Conservation (phyloP, 2,888 invertebrate species). For the Timandra comae region DNA sequence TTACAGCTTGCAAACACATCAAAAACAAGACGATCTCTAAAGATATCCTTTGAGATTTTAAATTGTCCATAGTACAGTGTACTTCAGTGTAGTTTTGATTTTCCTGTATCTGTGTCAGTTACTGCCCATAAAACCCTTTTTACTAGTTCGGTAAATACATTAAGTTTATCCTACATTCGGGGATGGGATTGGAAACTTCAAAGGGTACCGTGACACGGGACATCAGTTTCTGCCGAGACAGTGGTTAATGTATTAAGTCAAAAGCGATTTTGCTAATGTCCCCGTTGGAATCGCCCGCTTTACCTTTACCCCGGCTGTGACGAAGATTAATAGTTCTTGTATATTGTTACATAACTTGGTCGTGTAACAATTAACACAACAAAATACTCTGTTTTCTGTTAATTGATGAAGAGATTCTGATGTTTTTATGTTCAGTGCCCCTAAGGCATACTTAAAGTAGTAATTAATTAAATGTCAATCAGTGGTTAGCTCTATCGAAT, state of each 20-base stretch:
- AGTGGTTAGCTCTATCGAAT: too few species aligned
- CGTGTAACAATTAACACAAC: conserved; percentile 30
- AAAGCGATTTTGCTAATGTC: conserved; percentile 53
- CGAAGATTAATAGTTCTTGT: conserved; percentile 51
- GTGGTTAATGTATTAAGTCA: conserved; percentile 52
- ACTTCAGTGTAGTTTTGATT: too few species aligned
- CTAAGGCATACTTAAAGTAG: too few species aligned
- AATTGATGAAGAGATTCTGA: conserved; percentile 7
- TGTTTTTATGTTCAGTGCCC: too few species aligned
- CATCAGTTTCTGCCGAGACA: conserved; percentile 27
- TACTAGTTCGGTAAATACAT: not conserved
- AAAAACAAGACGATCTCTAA: too few species aligned
- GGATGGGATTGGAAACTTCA: conserved; percentile 1
- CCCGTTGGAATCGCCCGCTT: conserved; percentile 38
- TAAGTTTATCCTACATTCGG: not conserved
- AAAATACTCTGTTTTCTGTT: conserved; percentile 12
- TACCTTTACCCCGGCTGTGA: conserved; percentile 45
- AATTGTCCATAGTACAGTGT: too few species aligned
- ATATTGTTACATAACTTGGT: conserved; percentile 38
- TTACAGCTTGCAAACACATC: too few species aligned
- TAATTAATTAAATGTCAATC: too few species aligned
- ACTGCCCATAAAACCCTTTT: not conserved
- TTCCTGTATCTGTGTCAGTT: too few species aligned
- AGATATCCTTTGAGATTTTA: too few species aligned
- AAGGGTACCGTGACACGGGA: conserved; percentile 6